These are phyloP conservation scores for Hyperopisus bebe DNA, from an alignment of 2,113 vertebrate genomes.

Conservation along the genomic window DNA sequence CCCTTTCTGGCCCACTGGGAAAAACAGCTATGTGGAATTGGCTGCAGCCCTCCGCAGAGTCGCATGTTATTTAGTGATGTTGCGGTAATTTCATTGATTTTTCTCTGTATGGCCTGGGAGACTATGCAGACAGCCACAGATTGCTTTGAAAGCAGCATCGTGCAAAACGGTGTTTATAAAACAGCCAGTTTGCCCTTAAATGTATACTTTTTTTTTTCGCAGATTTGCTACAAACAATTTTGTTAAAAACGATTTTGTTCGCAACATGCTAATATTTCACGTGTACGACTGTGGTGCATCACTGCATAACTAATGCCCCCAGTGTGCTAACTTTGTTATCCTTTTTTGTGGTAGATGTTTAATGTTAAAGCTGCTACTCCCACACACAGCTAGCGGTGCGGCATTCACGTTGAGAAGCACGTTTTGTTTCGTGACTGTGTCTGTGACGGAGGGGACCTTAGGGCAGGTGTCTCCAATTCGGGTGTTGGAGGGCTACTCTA, in stretches of 20 bases:
- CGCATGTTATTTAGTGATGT: constrained; percentile 3
- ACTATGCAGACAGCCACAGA: not conserved
- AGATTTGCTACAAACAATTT: not conserved
- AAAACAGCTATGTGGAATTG: not conserved
- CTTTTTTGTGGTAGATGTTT: not conserved
- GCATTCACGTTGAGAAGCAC: not conserved
- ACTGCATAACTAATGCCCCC: constrained; percentile 9
- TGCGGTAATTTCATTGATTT: constrained; percentile 16
- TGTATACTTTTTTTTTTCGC: not conserved
- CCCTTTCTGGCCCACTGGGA: not conserved
- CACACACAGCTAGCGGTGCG: not conserved
- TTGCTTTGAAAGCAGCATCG: not conserved
- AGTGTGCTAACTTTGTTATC: not conserved
- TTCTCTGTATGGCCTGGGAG: not conserved
- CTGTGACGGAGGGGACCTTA: not conserved
- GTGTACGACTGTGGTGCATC: not conserved
- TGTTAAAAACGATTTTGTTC: constrained; percentile 5
- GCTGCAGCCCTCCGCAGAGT: not conserved
- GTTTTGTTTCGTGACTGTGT: not conserved
- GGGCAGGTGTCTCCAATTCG: not conserved
- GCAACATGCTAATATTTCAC: not conserved
- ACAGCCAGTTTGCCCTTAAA: not conserved
- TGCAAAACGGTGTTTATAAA: constrained; percentile 9
- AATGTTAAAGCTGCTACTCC: not conserved
- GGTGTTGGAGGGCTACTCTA: too few relatives aligned